A percentile compares a stretch with the other conserved stretches of the same genome.
These are phyloP conservation scores for Neosalanx taihuensis DNA, from an alignment of 2,797 vertebrate genomes.

Conservation along the genomic window DNA sequence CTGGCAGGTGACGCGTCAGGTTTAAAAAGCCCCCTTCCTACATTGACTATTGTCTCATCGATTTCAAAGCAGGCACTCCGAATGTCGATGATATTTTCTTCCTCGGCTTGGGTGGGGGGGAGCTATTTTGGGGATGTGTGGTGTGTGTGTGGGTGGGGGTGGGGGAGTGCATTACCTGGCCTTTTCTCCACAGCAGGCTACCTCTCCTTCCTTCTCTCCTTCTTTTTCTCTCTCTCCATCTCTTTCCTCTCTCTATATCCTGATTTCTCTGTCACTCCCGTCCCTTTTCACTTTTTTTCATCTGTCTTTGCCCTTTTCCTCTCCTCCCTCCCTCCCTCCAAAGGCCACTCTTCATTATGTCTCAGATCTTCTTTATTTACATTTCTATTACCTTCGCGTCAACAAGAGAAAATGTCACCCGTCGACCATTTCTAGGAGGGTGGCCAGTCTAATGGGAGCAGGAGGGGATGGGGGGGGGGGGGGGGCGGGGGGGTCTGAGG, in stretches of 20 bases:
- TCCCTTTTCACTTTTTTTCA: not conserved
- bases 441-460: too few species aligned
- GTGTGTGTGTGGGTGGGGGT: slow-evolving; percentile 35
- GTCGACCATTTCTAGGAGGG: not conserved
- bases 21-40: too few species aligned
- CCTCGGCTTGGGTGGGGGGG: too few species aligned
- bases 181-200: slow-evolving; percentile 19
- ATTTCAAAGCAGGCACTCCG: too few species aligned
- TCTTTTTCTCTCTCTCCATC: slow-evolving; percentile 7
- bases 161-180: slow-evolving; percentile 46
- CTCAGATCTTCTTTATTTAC: slow-evolving; percentile 43
- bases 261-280: slow-evolving; percentile 1
- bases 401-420: slow-evolving; percentile 54
- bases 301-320: not conserved
- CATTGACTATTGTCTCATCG: too few species aligned
- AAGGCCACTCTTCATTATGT: slow-evolving; percentile 18
- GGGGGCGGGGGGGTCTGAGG: too few species aligned
- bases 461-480: not conserved
- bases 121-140: slow-evolving; percentile 22
- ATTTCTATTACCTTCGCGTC: slow-evolving; percentile 55
- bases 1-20: too few species aligned
- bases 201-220: slow-evolving; percentile 11
- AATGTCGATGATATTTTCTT: too few species aligned
- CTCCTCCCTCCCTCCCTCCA: not conserved
- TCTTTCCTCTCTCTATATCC: not conserved